Conservation (phyloP, 2,888 invertebrate genomes). For the Ormyrus nitidulus region DNA sequence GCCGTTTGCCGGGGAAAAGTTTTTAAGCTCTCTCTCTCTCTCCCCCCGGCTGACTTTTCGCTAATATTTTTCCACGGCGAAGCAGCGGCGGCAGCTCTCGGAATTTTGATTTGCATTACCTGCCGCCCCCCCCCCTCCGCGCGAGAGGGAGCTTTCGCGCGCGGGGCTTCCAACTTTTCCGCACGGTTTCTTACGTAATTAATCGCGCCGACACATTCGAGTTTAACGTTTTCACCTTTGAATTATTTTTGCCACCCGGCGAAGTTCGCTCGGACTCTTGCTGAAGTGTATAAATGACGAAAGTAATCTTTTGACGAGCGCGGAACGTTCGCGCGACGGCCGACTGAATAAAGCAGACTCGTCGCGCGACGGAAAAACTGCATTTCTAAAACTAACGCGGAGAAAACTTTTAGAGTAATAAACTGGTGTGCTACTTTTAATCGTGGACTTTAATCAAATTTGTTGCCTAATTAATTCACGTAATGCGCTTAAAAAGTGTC, state of each 20-base stretch:
- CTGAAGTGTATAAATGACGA: too few species aligned
- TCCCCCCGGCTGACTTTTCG: neutral
- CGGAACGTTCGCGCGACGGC: too few species aligned
- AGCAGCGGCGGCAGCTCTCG: neutral
- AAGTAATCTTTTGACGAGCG: too few species aligned
- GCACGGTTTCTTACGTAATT: constrained; percentile 4
- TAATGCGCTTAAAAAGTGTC: too few species aligned
- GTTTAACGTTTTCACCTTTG: neutral
- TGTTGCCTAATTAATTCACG: too few species aligned
- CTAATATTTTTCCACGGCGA: constrained; percentile 32
- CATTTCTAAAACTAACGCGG: too few species aligned
- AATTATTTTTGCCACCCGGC: neutral
- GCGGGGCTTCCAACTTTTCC: neutral
- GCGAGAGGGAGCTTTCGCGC: neutral
- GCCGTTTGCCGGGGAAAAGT: constrained; percentile 3
- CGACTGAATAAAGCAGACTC: too few species aligned
- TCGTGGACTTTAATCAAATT: too few species aligned
- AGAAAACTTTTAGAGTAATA: too few species aligned
- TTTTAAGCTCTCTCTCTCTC: neutral
- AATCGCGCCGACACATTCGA: constrained; percentile 7
- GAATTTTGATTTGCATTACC: constrained; percentile 19
- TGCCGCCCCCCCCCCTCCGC: neutral
- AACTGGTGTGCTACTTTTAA: too few species aligned
- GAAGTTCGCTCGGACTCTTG: too few species aligned
- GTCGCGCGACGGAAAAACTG: too few species aligned